A percentile compares a stretch with the other conserved stretches of the same genome.
Conservation (phyloP, 2,797 vertebrate species). For the Xerus rutilus region DNA sequence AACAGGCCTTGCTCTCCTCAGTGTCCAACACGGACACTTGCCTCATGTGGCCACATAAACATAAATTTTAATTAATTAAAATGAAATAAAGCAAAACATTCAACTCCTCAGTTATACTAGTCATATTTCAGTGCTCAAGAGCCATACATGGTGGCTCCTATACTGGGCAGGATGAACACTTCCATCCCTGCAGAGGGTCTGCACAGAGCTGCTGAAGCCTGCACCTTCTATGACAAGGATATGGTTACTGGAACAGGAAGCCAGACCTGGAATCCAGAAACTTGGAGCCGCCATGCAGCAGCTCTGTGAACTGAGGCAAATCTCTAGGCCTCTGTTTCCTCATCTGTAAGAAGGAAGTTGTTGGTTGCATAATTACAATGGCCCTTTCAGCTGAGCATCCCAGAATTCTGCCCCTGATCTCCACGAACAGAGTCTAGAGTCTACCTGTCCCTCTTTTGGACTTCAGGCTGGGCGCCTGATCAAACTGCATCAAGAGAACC, state of each 20-base stretch:
- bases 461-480: not conserved
- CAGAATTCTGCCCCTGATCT: not conserved
- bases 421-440: not conserved
- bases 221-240: not conserved
- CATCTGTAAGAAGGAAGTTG: not conserved
- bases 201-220: not conserved
- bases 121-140: not conserved
- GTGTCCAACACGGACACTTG: not conserved
- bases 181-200: not conserved
- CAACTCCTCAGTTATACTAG: not conserved
- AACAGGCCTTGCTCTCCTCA: not conserved
- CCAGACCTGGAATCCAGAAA: not conserved
- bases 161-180: not conserved
- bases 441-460: not conserved
- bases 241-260: too few relatives aligned
- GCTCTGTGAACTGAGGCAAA: not conserved
- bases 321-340: not conserved
- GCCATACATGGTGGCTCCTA: not conserved
- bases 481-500: conserved; percentile 20
- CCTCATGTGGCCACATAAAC: not conserved
- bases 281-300: not conserved
- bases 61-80: not conserved
- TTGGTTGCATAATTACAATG: not conserved
- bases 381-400: not conserved
- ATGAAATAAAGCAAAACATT: not conserved